Conservation (phyloP, 2,888 invertebrate genomes). For the Folsomia candida region DNA sequence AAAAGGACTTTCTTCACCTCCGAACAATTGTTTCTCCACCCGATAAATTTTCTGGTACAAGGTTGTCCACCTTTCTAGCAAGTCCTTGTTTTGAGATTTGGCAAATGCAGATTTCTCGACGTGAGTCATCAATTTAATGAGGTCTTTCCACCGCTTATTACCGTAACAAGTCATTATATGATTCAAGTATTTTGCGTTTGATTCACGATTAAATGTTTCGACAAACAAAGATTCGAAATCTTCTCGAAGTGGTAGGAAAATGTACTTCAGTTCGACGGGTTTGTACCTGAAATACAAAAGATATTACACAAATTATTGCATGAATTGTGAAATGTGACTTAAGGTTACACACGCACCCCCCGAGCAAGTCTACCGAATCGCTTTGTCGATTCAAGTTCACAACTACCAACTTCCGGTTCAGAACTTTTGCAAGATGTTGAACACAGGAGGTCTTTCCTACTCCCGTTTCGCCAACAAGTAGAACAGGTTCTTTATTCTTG, state of each 20-base stretch:
- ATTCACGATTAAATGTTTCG: constrained; percentile 68
- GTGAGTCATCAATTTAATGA: constrained; percentile 74
- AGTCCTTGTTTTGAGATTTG: constrained; percentile 51
- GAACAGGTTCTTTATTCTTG: constrained; percentile 77
- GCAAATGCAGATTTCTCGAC: constrained; percentile 64
- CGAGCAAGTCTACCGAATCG: constrained; percentile 92
- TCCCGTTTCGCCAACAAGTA: constrained; percentile 96
- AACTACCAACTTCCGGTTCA: constrained; percentile 81
- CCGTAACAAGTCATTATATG: constrained; percentile 73
- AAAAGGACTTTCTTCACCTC: constrained; percentile 63
- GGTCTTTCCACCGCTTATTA: constrained; percentile 67
- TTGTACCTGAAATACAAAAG: constrained; percentile 63
- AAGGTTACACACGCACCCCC: constrained; percentile 64
- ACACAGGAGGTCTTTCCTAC: constrained; percentile 96
- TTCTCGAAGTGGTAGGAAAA: constrained; percentile 74
- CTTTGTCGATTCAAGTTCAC: constrained; percentile 99
- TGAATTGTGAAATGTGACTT: neutral
- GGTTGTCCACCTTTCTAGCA: constrained; percentile 61
- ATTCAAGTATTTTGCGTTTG: constrained; percentile 78
- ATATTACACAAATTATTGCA: neutral
- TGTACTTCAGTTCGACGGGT: constrained; percentile 84
- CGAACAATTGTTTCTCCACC: constrained; percentile 70
- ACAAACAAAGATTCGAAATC: constrained; percentile 81
- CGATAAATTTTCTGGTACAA: constrained; percentile 68
- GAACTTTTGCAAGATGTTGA: constrained; percentile 81